phyloP scores from a whole-genome alignment of 2,113 vertebrate species.

The Typhlomys cinereus region DNA sequence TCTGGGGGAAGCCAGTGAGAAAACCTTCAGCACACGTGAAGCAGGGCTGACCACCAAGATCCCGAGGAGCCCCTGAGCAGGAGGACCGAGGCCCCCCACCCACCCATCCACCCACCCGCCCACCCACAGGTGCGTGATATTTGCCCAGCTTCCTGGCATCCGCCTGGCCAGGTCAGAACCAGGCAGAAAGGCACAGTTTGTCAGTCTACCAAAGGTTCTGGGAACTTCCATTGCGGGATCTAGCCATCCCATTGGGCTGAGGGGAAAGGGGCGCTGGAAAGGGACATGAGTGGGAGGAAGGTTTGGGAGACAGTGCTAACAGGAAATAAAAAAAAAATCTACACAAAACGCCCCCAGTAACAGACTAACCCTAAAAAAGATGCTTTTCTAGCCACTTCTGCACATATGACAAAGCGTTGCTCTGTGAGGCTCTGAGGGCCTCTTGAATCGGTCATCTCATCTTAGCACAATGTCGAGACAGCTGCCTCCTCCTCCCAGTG shows the following conservation, averaged over 20 bases:
- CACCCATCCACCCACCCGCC: background rate
- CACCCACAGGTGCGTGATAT: background rate
- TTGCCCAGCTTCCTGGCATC: background rate
- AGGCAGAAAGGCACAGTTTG: background rate
- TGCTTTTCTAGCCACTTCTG: background rate
- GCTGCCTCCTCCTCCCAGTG: background rate
- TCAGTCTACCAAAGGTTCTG: background rate
- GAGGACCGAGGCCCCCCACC: accelerated
- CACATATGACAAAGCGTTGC: background rate
- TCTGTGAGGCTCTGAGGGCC: background rate
- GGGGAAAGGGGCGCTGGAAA: background rate
- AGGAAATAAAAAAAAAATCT: background rate
- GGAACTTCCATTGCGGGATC: conserved; percentile 17
- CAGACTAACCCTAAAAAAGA: background rate
- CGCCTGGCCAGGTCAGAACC: background rate
- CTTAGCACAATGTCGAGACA: background rate
- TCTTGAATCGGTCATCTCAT: background rate
- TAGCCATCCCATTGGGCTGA: background rate
- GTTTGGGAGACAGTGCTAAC: background rate
- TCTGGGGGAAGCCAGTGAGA: conserved; percentile 71
- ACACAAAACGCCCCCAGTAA: background rate
- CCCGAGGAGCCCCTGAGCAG: background rate
- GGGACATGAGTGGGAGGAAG: background rate
- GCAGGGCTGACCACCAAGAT: conserved; percentile 68
- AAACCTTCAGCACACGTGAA: conserved; percentile 49